Conservation (phyloP, 2,113 vertebrate species). For the Osmerus eperlanus region DNA sequence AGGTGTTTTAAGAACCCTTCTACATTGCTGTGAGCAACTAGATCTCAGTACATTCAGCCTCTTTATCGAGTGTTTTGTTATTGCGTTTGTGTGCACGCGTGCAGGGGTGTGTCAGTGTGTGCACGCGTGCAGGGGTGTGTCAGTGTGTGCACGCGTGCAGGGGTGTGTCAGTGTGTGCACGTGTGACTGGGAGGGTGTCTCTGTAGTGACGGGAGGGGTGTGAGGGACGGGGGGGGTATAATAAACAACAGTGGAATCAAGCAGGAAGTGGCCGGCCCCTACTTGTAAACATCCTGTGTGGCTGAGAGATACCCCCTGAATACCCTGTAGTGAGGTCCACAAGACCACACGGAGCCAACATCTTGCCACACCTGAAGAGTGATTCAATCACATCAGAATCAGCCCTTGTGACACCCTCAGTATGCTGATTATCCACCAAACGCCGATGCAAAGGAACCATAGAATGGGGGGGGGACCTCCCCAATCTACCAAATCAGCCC, state of each 20-base stretch:
- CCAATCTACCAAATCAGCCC: too few relatives aligned
- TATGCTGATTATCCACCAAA: too few relatives aligned
- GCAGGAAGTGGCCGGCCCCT: constrained; percentile 51
- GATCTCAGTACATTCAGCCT: background rate
- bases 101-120: background rate
- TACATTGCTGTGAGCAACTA: background rate
- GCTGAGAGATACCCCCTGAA: constrained; percentile 24
- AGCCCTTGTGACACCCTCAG: too few relatives aligned
- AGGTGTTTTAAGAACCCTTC: constrained; percentile 36
- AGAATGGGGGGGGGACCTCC: too few relatives aligned
- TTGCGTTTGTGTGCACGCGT: constrained; percentile 9
- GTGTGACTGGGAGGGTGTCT: constrained; percentile 16
- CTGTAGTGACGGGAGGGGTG: constrained; percentile 9
- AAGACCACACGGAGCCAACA: too few relatives aligned
- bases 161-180: constrained; percentile 6
- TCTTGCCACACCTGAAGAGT: too few relatives aligned
- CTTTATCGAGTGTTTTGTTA: background rate
- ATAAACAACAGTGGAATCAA: constrained; percentile 55
- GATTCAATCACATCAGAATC: too few relatives aligned
- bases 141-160: too few relatives aligned
- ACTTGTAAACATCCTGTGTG: constrained; percentile 66
- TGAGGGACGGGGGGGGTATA: constrained; percentile 17
- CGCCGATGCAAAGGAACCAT: too few relatives aligned
- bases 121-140: constrained; percentile 14
- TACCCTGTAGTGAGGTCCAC: too few relatives aligned